phyloP scores from a whole-genome alignment of 53 echinoderm and acorn worm genomes.

The Astropecten irregularis region DNA sequence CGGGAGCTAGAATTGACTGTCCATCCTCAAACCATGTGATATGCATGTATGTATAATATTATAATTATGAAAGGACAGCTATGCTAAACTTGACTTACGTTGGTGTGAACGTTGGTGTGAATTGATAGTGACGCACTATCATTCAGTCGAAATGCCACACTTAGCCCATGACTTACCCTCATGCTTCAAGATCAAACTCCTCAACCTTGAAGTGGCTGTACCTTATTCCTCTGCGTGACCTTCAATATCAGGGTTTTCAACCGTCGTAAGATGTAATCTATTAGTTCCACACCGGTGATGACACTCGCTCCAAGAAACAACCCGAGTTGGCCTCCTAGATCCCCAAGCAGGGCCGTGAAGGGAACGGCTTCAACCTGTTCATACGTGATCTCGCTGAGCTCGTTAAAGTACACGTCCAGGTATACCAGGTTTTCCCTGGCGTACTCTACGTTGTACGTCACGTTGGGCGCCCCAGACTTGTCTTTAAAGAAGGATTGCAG shows the following conservation, averaged over 20 bases:
- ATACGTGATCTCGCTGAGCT: constrained; percentile 26
- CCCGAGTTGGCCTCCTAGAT: constrained; percentile 49
- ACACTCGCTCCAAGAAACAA: constrained; percentile 52
- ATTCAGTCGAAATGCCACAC: no score
- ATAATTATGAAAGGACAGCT: no score
- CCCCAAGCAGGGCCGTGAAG: constrained; percentile 19
- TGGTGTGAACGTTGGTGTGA: no score
- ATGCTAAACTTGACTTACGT: no score
- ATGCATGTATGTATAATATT: no score
- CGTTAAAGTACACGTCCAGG: constrained; percentile 40
- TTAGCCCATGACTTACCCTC: no score
- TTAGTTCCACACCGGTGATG: constrained; percentile 31
- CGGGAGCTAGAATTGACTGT: no score
- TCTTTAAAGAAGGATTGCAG: background rate
- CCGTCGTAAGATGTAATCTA: constrained; percentile 34
- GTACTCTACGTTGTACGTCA: background rate
- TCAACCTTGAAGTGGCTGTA: no score
- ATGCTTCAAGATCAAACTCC: no score
- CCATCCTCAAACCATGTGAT: no score
- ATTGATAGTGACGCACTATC: no score
- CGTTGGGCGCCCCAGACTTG: background rate
- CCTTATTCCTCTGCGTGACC: background rate
- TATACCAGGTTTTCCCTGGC: constrained; percentile 2
- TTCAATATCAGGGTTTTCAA: background rate
- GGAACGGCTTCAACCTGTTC: constrained; percentile 19